phyloP scores from a whole-genome alignment of 2,797 vertebrate genomes.

The Zalophus californianus region DNA sequence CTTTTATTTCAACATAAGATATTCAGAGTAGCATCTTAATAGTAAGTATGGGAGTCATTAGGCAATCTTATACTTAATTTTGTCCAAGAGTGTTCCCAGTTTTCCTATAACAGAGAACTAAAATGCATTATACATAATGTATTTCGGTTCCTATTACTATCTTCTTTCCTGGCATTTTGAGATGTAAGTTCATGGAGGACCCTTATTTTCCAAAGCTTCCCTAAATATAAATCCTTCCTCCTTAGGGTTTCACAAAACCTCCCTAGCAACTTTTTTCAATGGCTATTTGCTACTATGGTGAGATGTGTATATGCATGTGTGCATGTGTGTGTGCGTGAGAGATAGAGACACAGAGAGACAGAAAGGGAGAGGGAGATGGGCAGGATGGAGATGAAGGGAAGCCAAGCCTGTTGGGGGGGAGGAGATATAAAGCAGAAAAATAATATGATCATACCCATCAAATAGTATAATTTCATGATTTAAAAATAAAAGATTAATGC shows the following conservation, averaged over 20 bases:
- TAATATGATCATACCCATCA: neutral
- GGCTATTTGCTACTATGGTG: neutral
- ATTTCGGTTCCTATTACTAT: neutral
- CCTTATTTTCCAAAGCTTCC: neutral
- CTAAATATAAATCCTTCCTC: neutral
- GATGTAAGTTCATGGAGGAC: neutral
- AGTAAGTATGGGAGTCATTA: conserved; percentile 11
- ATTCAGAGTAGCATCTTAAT: neutral
- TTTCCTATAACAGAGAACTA: neutral
- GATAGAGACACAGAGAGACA: too few relatives aligned
- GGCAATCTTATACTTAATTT: conserved; percentile 26
- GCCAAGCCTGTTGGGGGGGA: neutral
- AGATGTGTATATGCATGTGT: neutral
- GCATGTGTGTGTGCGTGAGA: too few relatives aligned
- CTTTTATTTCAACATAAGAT: conserved; percentile 33
- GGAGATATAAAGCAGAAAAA: neutral
- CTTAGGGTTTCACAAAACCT: neutral
- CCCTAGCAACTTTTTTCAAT: neutral
- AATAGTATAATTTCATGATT: neutral
- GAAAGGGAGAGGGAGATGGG: neutral
- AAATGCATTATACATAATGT: neutral
- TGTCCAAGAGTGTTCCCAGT: neutral
- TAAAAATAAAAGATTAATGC: neutral
- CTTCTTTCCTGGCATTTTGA: neutral
- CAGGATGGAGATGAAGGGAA: neutral